Base-by-base conservation (phyloP, 2,113 vertebrate species). In the Ceuthmochares aereus region DNA sequence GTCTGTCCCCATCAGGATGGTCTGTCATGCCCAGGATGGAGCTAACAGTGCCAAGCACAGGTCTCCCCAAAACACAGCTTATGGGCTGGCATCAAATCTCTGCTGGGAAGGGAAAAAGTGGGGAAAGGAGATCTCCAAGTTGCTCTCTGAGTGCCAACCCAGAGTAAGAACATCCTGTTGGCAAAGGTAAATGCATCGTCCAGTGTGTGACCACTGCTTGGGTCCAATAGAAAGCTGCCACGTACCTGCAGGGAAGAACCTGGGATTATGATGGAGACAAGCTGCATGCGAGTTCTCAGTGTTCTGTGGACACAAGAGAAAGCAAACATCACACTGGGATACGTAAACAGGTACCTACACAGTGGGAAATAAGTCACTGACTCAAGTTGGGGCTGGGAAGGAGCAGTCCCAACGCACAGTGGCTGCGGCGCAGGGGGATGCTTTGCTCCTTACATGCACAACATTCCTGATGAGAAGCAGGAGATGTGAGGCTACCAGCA, bases 371-470 rank as follows among this genome's bases (percentile, higher is more conserved):
- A 13, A 11, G 12, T 32, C 27, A 6, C 22, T 29, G 49, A 23
- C 49, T 23, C 23, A 26, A 9, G 12, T 26, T 7, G 42, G 51
- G n/a, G 49, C 52, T 5, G 16, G 22, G 64, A 40, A 29, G 54
- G 64, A 59, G 14, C 23, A 29, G 55, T 18, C 27, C 55, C 23
- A 2, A 42, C 2, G 7, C 63, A 14, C 26, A 9, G 7, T 5
- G 42, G 42, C 42, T 10, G 54, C 54, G 13, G 64, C 64, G 5
- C 7, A 1, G 18, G 19, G 34, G 36, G 34, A 23, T 9, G 45
- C 30, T 29, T 55, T 12, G 9, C 10, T 51, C 66, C 34, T 14
- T 14, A 7, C 0, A 4, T 2, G 2, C 34, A 3, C 3, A 7
- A 29, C 17, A 2, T n/a, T 10, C 34, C 36, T 1, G 45, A 11